phyloP scores from a whole-genome alignment of 2,113 vertebrate species.

The Paralichthys olivaceus region DNA sequence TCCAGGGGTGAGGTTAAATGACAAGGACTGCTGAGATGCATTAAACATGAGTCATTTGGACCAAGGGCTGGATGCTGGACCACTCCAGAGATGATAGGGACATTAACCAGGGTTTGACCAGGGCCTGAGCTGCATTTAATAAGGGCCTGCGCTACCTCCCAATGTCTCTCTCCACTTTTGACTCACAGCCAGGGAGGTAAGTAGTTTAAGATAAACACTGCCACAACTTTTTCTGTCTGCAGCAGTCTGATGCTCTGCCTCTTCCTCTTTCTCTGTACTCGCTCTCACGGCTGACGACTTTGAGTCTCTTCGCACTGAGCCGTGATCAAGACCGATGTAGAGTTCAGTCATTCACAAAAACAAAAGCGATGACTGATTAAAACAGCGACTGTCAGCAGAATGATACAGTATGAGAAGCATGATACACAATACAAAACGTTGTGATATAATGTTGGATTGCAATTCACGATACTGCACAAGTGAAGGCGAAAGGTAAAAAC shows the following conservation, averaged over 20 bases:
- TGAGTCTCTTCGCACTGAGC: background rate
- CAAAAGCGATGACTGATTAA: too few relatives aligned
- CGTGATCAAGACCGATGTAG: background rate
- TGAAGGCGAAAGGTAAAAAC: background rate
- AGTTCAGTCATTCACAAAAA: background rate
- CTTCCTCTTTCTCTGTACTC: conserved; percentile 1
- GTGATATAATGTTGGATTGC: too few relatives aligned
- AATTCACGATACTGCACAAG: too few relatives aligned
- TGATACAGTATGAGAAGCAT: too few relatives aligned
- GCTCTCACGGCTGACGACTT: background rate
- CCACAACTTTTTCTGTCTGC: conserved; percentile 35
- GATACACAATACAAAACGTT: too few relatives aligned
- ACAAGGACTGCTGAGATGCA: conserved; percentile 75
- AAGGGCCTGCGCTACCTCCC: conserved; percentile 62
- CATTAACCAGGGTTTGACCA: conserved; percentile 78
- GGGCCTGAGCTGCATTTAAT: conserved; percentile 79
- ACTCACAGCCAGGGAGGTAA: conserved; percentile 60
- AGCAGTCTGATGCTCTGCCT: conserved; percentile 25
- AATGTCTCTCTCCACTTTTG: conserved; percentile 61
- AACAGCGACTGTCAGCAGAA: too few relatives aligned
- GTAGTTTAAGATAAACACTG: conserved; percentile 60
- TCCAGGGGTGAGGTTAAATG: conserved; percentile 79
- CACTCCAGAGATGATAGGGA: conserved; percentile 80
- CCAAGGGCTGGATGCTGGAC: conserved; percentile 57
- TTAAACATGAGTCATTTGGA: conserved; percentile 81